Percentiles rank a stretch among this genome's conserved stretches.
Evolutionary conservation across 1,140 invertebrate genomes (phyloP).

Genomic region (Pogonognathellus flavescens): DNA sequence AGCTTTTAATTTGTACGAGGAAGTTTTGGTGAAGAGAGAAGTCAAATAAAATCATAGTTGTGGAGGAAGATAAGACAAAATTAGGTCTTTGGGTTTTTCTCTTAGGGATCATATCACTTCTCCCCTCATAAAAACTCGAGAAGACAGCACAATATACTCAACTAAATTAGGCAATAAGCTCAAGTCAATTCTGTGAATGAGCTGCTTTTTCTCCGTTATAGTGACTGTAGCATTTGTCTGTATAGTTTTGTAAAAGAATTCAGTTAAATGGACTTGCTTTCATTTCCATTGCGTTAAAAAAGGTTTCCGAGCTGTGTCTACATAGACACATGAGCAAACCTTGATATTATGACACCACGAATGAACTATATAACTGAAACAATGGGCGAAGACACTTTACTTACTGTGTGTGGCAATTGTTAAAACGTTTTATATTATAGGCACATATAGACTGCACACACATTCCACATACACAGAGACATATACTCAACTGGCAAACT

Average conservation of each 20-base stretch:
- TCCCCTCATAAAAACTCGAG: conserved; percentile 27
- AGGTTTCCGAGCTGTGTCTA: not conserved
- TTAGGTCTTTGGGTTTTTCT: conserved; percentile 40
- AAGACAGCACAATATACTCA: conserved; percentile 26
- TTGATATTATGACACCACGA: conserved; percentile 47
- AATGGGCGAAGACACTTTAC: conserved; percentile 40
- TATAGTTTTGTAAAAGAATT: not conserved
- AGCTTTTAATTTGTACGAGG: not conserved
- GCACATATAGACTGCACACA: not conserved
- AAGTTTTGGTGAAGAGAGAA: not conserved
- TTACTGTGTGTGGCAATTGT: conserved; percentile 25
- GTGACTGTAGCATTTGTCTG: not conserved
- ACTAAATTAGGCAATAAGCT: conserved; percentile 34
- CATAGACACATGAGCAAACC: conserved; percentile 13
- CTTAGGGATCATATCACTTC: conserved; percentile 31
- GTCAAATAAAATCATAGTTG: not conserved
- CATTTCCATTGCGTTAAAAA: conserved; percentile 30
- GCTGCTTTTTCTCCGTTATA: not conserved
- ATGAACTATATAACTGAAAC: conserved; percentile 49
- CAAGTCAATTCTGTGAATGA: conserved; percentile 10
- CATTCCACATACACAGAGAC: not conserved
- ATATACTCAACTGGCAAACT: conserved; percentile 2
- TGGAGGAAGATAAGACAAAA: conserved; percentile 6
- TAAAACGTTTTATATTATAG: conserved; percentile 35
- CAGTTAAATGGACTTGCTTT: conserved; percentile 35